A percentile compares a stretch with the other conserved stretches of the same genome.
phyloP scores from a whole-genome alignment of 2,113 vertebrate genomes.

The Ameiurus melas region DNA sequence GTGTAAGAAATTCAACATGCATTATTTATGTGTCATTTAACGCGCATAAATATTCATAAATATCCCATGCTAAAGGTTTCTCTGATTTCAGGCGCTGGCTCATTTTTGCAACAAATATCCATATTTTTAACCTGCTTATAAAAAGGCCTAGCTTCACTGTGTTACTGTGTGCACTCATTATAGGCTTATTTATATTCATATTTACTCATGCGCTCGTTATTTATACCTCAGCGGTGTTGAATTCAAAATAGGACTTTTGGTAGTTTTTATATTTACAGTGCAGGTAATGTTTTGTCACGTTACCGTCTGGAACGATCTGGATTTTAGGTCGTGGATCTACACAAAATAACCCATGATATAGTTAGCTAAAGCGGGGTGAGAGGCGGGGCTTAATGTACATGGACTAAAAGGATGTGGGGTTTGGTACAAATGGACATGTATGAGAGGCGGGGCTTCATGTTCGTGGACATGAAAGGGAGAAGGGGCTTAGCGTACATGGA shows the following conservation, averaged over 20 bases:
- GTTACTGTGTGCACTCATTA: not conserved
- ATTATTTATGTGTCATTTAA: constrained; percentile 50
- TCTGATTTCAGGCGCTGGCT: constrained; percentile 18
- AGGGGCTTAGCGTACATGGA: not conserved
- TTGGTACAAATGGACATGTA: not conserved
- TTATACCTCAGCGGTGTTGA: not conserved
- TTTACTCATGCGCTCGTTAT: not conserved
- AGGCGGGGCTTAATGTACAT: not conserved
- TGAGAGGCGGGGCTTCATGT: not conserved
- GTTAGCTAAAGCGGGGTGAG: not conserved
- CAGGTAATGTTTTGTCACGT: not conserved
- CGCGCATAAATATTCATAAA: constrained; percentile 47
- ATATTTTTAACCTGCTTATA: constrained; percentile 9
- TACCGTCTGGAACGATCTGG: not conserved
- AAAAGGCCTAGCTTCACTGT: not conserved
- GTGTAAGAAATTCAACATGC: constrained; percentile 28
- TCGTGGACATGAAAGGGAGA: not conserved
- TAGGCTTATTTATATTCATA: constrained; percentile 9
- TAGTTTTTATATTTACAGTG: not conserved
- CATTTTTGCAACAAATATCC: constrained; percentile 12
- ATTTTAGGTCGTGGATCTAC: not conserved
- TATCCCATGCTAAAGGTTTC: constrained; percentile 12
- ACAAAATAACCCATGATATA: not conserved
- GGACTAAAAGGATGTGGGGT: not conserved
- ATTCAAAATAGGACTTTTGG: too few relatives aligned